Evolutionary conservation across 2,888 invertebrate genomes (phyloP).

Genomic region (Holacanthella duospinosa): DNA sequence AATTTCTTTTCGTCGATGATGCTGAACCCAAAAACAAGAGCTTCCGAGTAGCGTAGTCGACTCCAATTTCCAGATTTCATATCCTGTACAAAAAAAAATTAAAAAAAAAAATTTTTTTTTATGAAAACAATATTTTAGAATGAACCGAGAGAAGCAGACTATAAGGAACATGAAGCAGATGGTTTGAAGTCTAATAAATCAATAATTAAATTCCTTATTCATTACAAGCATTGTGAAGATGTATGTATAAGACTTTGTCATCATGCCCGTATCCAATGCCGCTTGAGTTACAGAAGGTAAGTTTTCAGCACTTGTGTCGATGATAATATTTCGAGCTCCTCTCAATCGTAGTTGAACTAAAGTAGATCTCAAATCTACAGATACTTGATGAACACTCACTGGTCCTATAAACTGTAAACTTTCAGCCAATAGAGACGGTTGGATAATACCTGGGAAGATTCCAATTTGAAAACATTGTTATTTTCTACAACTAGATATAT

Average conservation of each 20-base stretch:
- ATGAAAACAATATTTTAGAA: too few species aligned
- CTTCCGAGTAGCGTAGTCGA: conserved; percentile 34
- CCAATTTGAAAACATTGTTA: conserved; percentile 15
- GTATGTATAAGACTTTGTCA: conserved; percentile 35
- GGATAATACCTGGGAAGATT: conserved; percentile 32
- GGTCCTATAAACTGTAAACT: conserved; percentile 29
- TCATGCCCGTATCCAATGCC: conserved; percentile 36
- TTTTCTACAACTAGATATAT: neutral
- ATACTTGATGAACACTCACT: conserved; percentile 30
- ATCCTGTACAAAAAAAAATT: conserved; percentile 23
- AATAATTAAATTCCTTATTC: neutral
- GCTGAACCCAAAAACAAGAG: conserved; percentile 35
- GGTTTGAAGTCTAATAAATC: neutral
- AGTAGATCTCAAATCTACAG: conserved; percentile 31
- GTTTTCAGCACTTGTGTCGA: conserved; percentile 32
- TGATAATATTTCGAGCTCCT: conserved; percentile 35
- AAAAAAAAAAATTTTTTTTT: too few species aligned
- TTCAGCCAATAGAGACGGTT: conserved; percentile 33
- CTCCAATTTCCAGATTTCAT: conserved; percentile 36
- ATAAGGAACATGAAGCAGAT: neutral
- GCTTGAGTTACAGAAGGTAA: conserved; percentile 34
- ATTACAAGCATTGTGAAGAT: conserved; percentile 36
- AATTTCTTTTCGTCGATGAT: conserved; percentile 33
- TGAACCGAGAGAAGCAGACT: too few species aligned
- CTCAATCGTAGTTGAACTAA: conserved; percentile 32